Evolutionary conservation across 2,888 invertebrate genomes (phyloP), one percentile per base, ranked within the genome.

Genomic region (Cheilosia variabilis): DNA sequence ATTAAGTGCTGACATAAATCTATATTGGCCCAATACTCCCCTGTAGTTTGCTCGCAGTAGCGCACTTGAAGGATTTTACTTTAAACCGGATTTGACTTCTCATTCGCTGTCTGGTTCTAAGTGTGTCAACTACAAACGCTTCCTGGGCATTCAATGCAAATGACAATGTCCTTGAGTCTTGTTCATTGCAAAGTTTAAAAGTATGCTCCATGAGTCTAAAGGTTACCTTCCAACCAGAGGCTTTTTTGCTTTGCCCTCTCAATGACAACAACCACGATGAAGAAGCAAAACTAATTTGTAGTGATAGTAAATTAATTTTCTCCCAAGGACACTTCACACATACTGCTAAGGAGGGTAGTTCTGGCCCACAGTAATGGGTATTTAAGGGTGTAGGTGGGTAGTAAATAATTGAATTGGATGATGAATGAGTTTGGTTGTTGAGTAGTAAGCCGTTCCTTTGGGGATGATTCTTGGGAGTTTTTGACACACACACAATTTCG

Each of bases 1-100:
- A 77, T 69, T 77, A 69, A 69, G 69, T 68, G 53, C 45, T 45
- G 24, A 50, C 55, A 69, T 69, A 77, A 69, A 68, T 77, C 68
- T 53, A 15, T 62, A 77, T 68, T 60, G 76, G 53, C 52, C 75
- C 22, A 58, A 66, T 47, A 43, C 47, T 19, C 37, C 4, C 19
- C 10, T 13, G 13, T 4, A 4, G 4, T 19, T 10, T 13, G 7
- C 27, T 43, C 37, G 4, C 13, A 60, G 43, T 10, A 13, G 37
- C 24, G 17, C 15, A 17, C n/a, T 45, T 10, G 22, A 45, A 47
- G 45, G 19, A 27, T 45, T 41, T 10, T 7, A 47, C n/a, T 69
- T 47, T 55, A 50, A 71, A 58, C 34, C 45, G 34, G 24, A 53
- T 27, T 6, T 55, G 10, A 17, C 15, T 31, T 13, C 22, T 24